Evolutionary conservation across 2,797 vertebrate genomes (phyloP), one percentile per base, ranked within the genome.

Genomic region (Cryptoblepharus egeriae): DNA sequence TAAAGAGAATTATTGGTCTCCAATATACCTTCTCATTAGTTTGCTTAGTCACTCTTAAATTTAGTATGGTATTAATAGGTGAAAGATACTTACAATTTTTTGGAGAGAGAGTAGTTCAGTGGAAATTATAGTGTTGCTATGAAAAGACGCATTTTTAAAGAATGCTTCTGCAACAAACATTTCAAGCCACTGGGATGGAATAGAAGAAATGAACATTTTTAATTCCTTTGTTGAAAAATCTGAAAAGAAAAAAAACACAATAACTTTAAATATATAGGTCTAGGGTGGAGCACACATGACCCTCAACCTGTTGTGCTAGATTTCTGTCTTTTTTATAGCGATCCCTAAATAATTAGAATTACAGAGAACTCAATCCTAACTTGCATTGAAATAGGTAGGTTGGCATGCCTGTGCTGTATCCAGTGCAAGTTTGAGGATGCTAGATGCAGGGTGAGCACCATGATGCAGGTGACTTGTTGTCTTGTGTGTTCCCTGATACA

Each of bases 141-240:
- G 95, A 81, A 93, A 94, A 92, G 97, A 98, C 32, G 97, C 88
- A 84, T 94, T 97, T 91, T 96, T 97, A 93, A 97, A 98, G 86
- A 98, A 80, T 84, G 97, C 97, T 87, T 99, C 97, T 68, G 97
- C 95, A 67, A 97, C 93, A 88, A 96, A 96, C 96, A 99, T 92
- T 87, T 97, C 97, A 83, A 99, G 96, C 93, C 97, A 97, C 83
- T 90, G 91, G 5, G 97, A 98, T 26, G 91, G 89, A 87, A 98
- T 95, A 63, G 95, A 96, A 92, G 92, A 95, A 93, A 98, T 87
- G 75, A 99, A 95, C 69, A 88, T 93, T 72, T 95, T 94, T 90
- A 98, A 91, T 83, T 96, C 92, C 30, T 83, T 80, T 26, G 92
- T 61, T 74, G 96, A 94, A 87, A 97, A 94, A 90, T 96, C 98